Evolutionary conservation across 2,888 invertebrate genomes (phyloP), one percentile per base, ranked within the genome.

Genomic region (Trachelus stipa): DNA sequence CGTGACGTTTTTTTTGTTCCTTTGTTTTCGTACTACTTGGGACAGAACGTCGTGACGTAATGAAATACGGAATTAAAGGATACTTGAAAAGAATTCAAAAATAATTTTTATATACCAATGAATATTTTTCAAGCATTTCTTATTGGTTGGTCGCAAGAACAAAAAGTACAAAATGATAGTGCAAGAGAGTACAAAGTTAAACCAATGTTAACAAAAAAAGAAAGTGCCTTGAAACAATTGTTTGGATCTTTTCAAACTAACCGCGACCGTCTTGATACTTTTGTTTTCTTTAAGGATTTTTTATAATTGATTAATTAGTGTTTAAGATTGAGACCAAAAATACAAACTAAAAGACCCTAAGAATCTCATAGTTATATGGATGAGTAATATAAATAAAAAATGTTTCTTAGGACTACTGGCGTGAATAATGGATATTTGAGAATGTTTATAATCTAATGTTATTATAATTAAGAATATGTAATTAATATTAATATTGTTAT

Each of bases 371-470:
- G 56, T 56, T 56, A 9, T 56, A 9, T 2, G 56, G 23, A 56
- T 56, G 9, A 23, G 56, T 23, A 1, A 56, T 56, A 9, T 40
- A 15, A 40, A 2, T 15, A 6, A 9, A 23, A 34, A 71, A 31
- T 33, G 33, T 69, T 69, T 6, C 12, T 69, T 31, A 69, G 69
- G 69, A 69, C 30, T 12, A 11, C 73, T 73, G 73, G 76, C 78
- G 77, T 15, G 69, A 78, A 69, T 74, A 77, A 69, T 37, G 75
- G 77, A 75, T 78, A 76, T 73, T 75, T 73, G 73, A 80, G 73
- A 76, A 33, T 77, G 37, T 78, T 79, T 77, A 78, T 78, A 12
- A 73, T 77, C 33, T 77, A 12, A 77, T 69, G 40, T 40, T 74
- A 68, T 37, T 34, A 69, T 68, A 35, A 77, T n/a, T 73, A 76